Conservation (phyloP, 2,113 vertebrate species). For the Nerophis ophidion region DNA sequence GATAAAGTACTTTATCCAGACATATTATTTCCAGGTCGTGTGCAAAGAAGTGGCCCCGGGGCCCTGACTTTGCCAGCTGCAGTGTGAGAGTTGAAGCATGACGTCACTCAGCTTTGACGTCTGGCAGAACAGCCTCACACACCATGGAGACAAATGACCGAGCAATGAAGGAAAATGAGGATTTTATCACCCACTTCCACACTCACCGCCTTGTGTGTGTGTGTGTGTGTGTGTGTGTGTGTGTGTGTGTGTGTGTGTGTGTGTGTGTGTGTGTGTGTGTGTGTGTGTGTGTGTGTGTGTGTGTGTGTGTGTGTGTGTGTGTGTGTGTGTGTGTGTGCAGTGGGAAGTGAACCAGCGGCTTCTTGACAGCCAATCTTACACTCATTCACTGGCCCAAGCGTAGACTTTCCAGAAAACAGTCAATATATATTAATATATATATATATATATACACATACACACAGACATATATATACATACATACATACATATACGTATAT, state of each 20-base stretch:
- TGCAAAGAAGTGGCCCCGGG: too few species aligned
- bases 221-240: conserved; percentile 29
- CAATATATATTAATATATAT: neutral
- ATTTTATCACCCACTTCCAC: conserved; percentile 70
- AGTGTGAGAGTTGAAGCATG: conserved; percentile 52
- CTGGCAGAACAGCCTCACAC: conserved; percentile 17
- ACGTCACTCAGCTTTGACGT: conserved; percentile 57
- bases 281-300: conserved; percentile 28
- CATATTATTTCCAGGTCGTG: too few species aligned
- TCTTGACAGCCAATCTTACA: conserved; percentile 49
- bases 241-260: conserved; percentile 25
- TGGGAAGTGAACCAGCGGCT: conserved; percentile 59
- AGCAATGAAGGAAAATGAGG: conserved; percentile 65
- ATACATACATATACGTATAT: too few species aligned
- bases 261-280: conserved; percentile 28
- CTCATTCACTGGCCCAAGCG: conserved; percentile 48
- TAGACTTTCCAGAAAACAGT: conserved; percentile 62
- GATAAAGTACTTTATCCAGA: too few species aligned
- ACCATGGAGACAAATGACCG: conserved; percentile 60
- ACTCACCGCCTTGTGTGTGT: conserved; percentile 35
- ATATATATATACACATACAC: too few species aligned
- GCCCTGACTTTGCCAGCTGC: neutral
- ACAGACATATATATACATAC: too few species aligned
- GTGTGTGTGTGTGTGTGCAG: conserved; percentile 23
- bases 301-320: conserved; percentile 29